Evolutionary conservation across 2,888 invertebrate genomes (phyloP), one percentile per base, ranked within the genome.

Genomic region (Salpingus planirostris): DNA sequence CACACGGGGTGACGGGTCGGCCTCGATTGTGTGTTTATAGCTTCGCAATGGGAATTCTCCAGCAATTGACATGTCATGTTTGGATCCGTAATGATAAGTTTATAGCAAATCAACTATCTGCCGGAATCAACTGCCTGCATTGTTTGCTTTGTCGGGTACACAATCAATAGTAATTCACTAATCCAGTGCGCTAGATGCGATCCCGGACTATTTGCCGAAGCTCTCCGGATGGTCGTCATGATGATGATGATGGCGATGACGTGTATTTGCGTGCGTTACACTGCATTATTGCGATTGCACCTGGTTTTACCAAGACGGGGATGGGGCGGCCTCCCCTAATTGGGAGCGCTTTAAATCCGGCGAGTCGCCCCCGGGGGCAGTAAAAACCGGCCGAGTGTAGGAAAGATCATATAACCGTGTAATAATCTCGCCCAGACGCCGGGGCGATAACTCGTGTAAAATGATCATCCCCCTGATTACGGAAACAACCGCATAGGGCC

Each of bases 1-100:
- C n/a, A n/a, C n/a, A n/a, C n/a, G n/a, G n/a, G n/a, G n/a, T n/a
- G n/a, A n/a, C n/a, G n/a, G n/a, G n/a, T n/a, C n/a, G n/a, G n/a
- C n/a, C n/a, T n/a, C 42, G 43, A 46, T 48, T 44, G 42, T 44
- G 42, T 42, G 43, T 43, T 42, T 35, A 28, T 38, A 33, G 31
- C 36, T 31, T 33, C 27, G 36, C 27, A 36, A 31, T 27, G 36
- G 36, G 5, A 18, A 8, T 8, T 18, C 18, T 18, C 18, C 18
- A 8, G 8, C 18, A 18, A 36, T 59, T 56, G 57, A 59, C 55
- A 57, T 59, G 56, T 55, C 56, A 54, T 61, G 63, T 62, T 63
- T 61, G 53, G 53, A 37, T 44, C 51, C 46, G 47, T 48, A 54
- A 57, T 54, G 59, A 62, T 60, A 61, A 62, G 60, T 60, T 58